A percentile compares a stretch with the other conserved stretches of the same genome.
Evolutionary conservation across 1,140 invertebrate genomes (phyloP).

Genomic region (Tetragonula clypearis): DNA sequence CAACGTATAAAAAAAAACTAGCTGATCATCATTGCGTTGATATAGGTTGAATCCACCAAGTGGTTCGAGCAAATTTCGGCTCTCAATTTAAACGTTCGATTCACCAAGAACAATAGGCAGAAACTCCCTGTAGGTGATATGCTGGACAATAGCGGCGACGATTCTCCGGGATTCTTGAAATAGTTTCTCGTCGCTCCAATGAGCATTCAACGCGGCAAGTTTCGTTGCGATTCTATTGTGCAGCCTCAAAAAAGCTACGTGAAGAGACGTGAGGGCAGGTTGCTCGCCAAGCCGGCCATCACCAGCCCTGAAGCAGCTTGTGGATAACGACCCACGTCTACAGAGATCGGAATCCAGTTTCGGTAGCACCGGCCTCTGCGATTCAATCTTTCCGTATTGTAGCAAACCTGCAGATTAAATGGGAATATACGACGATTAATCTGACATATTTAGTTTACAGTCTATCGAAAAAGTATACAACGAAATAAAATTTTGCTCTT

Average conservation of each 20-base stretch:
- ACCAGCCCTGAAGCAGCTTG: constrained; percentile 88
- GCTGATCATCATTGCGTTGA: background rate
- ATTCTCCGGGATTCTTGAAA: constrained; percentile 94
- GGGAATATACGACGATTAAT: too few species aligned
- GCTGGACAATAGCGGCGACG: constrained; percentile 91
- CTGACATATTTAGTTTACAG: too few species aligned
- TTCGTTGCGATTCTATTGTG: constrained; percentile 94
- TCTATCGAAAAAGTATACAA: too few species aligned
- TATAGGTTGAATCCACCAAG: background rate
- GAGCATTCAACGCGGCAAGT: constrained; percentile 89
- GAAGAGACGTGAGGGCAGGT: constrained; percentile 92
- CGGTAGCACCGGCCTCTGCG: constrained; percentile 82
- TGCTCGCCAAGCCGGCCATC: constrained; percentile 93
- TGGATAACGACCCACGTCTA: constrained; percentile 85
- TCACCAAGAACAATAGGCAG: constrained; percentile 91
- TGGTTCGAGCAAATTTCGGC: background rate
- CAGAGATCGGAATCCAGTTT: constrained; percentile 83
- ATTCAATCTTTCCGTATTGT: constrained; percentile 86
- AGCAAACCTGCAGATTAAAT: constrained; percentile 82
- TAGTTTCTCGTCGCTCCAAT: constrained; percentile 93
- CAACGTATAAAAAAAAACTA: background rate
- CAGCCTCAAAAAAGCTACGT: constrained; percentile 93
- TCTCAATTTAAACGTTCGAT: background rate
- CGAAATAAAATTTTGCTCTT: too few species aligned
- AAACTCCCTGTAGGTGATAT: constrained; percentile 94